These are phyloP conservation scores for Cyphomyrus discorhynchus DNA, from an alignment of 2,113 vertebrate genomes.

Conservation along the genomic window DNA sequence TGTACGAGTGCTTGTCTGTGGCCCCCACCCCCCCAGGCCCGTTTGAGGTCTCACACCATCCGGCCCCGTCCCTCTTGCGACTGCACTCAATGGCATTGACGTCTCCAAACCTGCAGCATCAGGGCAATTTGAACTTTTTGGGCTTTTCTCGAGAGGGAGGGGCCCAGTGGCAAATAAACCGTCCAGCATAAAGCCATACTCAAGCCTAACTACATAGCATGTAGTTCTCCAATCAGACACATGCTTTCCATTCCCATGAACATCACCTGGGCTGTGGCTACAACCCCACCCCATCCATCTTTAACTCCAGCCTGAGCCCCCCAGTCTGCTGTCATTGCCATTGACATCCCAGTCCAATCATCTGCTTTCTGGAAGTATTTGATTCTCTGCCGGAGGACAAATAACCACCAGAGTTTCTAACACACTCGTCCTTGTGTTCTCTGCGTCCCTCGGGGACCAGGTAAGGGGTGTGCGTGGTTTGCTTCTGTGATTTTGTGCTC, in stretches of 20 bases:
- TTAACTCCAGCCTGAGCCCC: background rate
- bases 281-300: background rate
- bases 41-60: background rate
- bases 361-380: slow-evolving; percentile 27
- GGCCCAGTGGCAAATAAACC: background rate
- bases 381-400: slow-evolving; percentile 36
- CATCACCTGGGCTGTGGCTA: background rate
- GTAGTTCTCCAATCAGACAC: background rate
- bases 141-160: background rate
- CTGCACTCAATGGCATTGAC: background rate
- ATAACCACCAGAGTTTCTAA: slow-evolving; percentile 32
- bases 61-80: background rate
- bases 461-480: background rate
- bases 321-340: background rate
- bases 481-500: slow-evolving; percentile 9
- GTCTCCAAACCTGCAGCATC: background rate
- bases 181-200: background rate
- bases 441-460: background rate
- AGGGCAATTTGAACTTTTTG: background rate
- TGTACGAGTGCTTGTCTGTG: slow-evolving; percentile 55
- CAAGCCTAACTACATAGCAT: background rate
- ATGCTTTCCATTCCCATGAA: background rate
- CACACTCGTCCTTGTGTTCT: background rate
- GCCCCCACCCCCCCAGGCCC: slow-evolving; percentile 8
- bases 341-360: background rate